A percentile compares a stretch with the other conserved stretches of the same genome.
Conservation (phyloP, 2,113 vertebrate genomes). For the Progne subis region DNA sequence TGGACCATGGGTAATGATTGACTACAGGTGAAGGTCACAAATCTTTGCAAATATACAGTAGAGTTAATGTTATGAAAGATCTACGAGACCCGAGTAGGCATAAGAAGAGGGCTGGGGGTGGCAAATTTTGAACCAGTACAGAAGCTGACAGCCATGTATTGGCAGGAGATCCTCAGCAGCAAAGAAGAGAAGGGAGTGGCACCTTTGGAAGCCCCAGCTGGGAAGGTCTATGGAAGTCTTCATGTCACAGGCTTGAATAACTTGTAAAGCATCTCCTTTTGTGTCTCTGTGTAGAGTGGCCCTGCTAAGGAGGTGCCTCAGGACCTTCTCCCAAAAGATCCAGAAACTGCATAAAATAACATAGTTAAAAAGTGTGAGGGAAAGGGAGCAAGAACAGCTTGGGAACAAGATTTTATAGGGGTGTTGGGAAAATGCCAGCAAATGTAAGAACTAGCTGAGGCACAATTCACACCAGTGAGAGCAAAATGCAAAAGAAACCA, state of each 20-base stretch:
- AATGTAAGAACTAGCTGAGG: neutral
- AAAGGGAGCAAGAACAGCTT: neutral
- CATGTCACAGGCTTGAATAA: neutral
- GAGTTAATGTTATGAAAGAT: conserved; percentile 50
- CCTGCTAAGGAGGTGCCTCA: neutral
- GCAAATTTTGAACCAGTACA: neutral
- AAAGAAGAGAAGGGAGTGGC: neutral
- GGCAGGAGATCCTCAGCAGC: neutral
- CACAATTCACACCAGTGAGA: neutral
- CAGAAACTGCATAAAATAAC: neutral
- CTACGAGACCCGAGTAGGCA: conserved; percentile 46
- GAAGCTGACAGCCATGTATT: neutral
- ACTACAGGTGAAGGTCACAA: conserved; percentile 61
- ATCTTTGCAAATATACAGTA: conserved; percentile 1
- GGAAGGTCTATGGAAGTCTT: neutral
- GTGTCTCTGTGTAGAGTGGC: neutral
- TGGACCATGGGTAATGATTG: neutral
- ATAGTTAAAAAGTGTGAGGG: neutral
- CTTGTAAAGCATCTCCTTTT: neutral
- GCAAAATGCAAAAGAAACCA: neutral
- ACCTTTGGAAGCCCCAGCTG: neutral
- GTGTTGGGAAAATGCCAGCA: neutral
- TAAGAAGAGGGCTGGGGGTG: neutral
- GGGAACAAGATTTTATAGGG: neutral
- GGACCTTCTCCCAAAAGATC: neutral